Evolutionary conservation across 2,797 vertebrate species (phyloP).

Genomic region (Florisuga fusca): DNA sequence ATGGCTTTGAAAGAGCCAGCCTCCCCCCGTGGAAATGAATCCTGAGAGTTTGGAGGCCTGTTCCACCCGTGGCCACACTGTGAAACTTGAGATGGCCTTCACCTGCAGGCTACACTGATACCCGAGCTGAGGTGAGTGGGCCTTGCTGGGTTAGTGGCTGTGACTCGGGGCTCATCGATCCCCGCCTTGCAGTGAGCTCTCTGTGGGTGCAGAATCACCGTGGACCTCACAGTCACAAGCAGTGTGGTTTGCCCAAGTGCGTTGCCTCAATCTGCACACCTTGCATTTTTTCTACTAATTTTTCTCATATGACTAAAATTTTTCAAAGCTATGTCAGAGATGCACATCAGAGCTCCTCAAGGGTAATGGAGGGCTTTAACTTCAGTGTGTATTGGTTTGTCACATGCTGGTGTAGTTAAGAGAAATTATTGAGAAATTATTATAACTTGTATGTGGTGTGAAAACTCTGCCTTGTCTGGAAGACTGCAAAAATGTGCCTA

Average conservation of each 20-base stretch:
- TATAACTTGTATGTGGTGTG: accelerated
- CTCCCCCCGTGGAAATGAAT: no score
- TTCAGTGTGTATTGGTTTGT: not conserved
- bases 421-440: no score
- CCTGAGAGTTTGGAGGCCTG: not conserved
- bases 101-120: no score
- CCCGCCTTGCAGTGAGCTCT: not conserved
- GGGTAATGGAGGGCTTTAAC: accelerated
- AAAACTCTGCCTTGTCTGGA: not conserved
- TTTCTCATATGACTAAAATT: accelerated
- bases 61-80: accelerated
- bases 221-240: accelerated
- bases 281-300: not conserved
- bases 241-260: accelerated
- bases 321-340: not conserved
- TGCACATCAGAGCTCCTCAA: not conserved
- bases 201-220: not conserved
- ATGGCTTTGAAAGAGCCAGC: not conserved
- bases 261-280: accelerated
- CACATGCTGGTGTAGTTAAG: not conserved
- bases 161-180: accelerated
- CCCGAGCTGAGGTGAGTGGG: no score
- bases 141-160: accelerated
- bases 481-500: not conserved
- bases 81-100: accelerated